These are phyloP conservation scores for Halcyon malimbica DNA, from an alignment of 2,113 vertebrate genomes.

Conservation along the genomic window DNA sequence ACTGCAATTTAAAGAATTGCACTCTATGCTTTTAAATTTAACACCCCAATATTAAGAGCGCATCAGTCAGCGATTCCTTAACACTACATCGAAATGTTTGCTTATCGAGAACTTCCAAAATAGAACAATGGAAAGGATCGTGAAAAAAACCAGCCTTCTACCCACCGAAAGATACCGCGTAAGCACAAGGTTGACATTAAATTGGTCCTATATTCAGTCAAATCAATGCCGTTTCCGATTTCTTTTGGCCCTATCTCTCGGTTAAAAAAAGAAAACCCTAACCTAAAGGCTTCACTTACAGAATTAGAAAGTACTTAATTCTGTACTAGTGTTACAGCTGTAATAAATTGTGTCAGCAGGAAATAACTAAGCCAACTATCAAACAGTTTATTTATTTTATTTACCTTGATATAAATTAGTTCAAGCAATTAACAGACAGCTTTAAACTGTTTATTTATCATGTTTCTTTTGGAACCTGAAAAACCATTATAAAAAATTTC, in stretches of 20 bases:
- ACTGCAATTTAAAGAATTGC: not conserved
- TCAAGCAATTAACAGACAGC: not conserved
- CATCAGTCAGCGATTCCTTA: not conserved
- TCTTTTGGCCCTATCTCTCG: not conserved
- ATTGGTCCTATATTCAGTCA: not conserved
- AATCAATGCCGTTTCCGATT: not conserved
- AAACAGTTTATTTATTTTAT: not conserved
- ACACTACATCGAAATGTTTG: not conserved
- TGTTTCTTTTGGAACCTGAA: not conserved
- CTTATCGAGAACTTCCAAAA: constrained; percentile 8
- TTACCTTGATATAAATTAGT: not conserved
- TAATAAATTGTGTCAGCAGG: not conserved
- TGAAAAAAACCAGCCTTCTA: not conserved
- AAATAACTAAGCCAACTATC: not conserved
- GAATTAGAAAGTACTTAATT: constrained; percentile 22
- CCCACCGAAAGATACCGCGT: not conserved
- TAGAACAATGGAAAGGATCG: not conserved
- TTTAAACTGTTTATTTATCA: not conserved
- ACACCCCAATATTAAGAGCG: not conserved
- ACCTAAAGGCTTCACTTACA: not conserved
- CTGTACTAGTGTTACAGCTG: not conserved
- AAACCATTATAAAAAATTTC: not conserved
- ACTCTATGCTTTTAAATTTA: not conserved
- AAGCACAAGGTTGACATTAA: not conserved
- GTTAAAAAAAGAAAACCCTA: not conserved